These are phyloP conservation scores for Notodromas monacha DNA, from an alignment of 2,888 invertebrate genomes.

Conservation along the genomic window DNA sequence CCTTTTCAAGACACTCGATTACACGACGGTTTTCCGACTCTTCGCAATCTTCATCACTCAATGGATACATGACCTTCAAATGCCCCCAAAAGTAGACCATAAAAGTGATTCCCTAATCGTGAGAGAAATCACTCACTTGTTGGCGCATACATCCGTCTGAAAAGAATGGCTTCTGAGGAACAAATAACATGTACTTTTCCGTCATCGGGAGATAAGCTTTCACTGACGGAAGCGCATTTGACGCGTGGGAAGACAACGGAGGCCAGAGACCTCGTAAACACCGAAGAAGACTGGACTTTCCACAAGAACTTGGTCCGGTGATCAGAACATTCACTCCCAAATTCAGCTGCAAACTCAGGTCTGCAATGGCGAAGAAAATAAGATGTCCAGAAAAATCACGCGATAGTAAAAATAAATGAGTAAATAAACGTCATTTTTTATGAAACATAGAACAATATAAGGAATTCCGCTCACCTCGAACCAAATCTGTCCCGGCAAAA, in stretches of 20 bases:
- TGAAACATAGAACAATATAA: too few relatives aligned
- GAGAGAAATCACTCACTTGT: constrained; percentile 15
- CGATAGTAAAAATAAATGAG: too few relatives aligned
- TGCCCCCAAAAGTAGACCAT: not conserved
- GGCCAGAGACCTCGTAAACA: constrained; percentile 23
- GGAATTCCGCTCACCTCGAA: too few relatives aligned
- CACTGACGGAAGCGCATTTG: too few relatives aligned
- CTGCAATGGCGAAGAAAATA: too few relatives aligned
- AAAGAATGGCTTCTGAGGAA: constrained; percentile 23
- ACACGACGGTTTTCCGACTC: not conserved
- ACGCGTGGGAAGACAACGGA: constrained; percentile 13
- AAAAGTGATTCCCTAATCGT: not conserved
- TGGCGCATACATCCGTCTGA: constrained; percentile 21
- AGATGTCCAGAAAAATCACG: too few relatives aligned
- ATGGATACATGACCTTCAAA: not conserved
- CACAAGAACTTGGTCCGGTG: constrained; percentile 22
- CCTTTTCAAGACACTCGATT: not conserved
- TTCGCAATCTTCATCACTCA: not conserved
- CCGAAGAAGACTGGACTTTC: constrained; percentile 24
- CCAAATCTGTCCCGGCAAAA: too few relatives aligned
- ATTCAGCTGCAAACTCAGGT: not conserved
- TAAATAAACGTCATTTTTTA: too few relatives aligned
- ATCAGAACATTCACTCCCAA: constrained; percentile 19
- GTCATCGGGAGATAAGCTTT: constrained; percentile 12
- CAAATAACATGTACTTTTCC: constrained; percentile 17